Conservation (phyloP, 2,113 vertebrate species). For the Phaethon lepturus region DNA sequence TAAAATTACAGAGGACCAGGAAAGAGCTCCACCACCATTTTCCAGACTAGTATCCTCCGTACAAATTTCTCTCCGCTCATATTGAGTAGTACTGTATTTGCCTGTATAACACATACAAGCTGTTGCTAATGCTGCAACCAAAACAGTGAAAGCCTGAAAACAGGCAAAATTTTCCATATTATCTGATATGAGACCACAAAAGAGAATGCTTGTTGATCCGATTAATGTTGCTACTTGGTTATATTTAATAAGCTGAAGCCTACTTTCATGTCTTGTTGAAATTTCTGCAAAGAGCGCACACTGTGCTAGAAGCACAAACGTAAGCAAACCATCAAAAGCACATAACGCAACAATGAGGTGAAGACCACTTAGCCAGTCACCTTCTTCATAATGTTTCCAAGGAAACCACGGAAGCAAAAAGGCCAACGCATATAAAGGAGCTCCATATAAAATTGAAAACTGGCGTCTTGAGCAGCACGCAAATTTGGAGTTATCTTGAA, state of each 20-base stretch:
- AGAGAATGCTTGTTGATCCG: slow-evolving; percentile 85
- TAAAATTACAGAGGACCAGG: slow-evolving; percentile 72
- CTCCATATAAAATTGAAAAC: slow-evolving; percentile 83
- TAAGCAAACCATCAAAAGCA: slow-evolving; percentile 84
- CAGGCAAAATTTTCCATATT: slow-evolving; percentile 85
- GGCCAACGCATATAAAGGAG: slow-evolving; percentile 80
- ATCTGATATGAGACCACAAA: slow-evolving; percentile 83
- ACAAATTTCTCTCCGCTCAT: slow-evolving; percentile 57
- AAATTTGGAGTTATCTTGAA: slow-evolving; percentile 82
- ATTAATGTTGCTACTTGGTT: slow-evolving; percentile 84
- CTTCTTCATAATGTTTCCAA: slow-evolving; percentile 81
- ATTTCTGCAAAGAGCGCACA: slow-evolving; percentile 87
- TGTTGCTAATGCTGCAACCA: slow-evolving; percentile 76
- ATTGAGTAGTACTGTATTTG: slow-evolving; percentile 75
- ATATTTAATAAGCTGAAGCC: slow-evolving; percentile 84
- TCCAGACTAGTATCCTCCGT: not conserved
- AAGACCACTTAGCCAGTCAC: slow-evolving; percentile 86
- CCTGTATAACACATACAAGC: slow-evolving; percentile 86
- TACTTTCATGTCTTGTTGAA: slow-evolving; percentile 75
- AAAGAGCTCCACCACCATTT: slow-evolving; percentile 21
- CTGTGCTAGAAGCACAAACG: slow-evolving; percentile 88
- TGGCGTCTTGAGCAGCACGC: slow-evolving; percentile 76
- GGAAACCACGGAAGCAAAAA: slow-evolving; percentile 95
- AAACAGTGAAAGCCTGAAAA: slow-evolving; percentile 80
- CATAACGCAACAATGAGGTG: slow-evolving; percentile 84